Evolutionary conservation across 2,888 invertebrate species (phyloP), one percentile per base, ranked within the genome.

Genomic region (Serripes groenlandicus): DNA sequence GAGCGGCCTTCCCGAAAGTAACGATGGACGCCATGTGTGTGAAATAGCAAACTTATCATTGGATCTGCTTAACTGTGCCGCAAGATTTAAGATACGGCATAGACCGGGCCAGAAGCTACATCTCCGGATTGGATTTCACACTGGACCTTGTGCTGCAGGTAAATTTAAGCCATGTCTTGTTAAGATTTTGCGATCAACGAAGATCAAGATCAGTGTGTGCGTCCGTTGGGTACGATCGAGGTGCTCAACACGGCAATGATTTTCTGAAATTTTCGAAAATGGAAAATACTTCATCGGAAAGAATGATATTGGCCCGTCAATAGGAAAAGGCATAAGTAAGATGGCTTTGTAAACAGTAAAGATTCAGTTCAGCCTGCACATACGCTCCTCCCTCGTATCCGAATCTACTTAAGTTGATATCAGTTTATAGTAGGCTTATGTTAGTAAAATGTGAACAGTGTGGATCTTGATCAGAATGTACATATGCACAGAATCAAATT

Each of bases 71-170:
- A 72, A 78, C 26, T 85, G 83, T 34, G 88, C 90, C 18, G 96
- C 88, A 9, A 82, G 97, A 0, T 90, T 90, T 60, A 58, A 77
- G 68, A 87, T 90, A 30, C 70, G 37, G 1, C 89, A 89, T 62
- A 60, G 28, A 37, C 89, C 88, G 5, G 79, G 75, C 1, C 73
- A 54, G 52, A 76, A 75, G 52, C 70, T 89, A 15, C 64, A 83
- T 66, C 66, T 89, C 11, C 54, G 90, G 21, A 89, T 88, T 35
- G 90, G 90, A 21, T 42, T 89, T 35, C 89, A 90, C 62, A 81
- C 90, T 0, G 90, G 90, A 26, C 74, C 83, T 3, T 89, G 88
- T 81, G 87, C 87, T 35, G 86, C 85, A 77, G 87, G 87, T 87
- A 23, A 5, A 34, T 42, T 42, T 42, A 42, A 15, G 42, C 9